Base-by-base conservation (phyloP, 1,140 invertebrate species). In the Anastrepha obliqua region DNA sequence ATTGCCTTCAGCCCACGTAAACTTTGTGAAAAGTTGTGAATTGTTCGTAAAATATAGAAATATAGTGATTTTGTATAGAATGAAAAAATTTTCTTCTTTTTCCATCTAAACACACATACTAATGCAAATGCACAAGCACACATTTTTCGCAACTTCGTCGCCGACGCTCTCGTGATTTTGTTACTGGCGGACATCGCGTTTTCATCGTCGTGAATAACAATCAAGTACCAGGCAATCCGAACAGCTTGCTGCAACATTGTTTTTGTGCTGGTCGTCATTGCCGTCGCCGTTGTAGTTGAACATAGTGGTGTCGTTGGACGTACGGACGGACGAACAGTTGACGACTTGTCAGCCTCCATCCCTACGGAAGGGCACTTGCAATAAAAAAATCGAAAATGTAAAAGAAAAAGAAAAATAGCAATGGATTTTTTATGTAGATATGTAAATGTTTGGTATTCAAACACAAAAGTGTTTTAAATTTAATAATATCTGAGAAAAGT, bases 91-190 rank as follows among this genome's bases (percentile, higher is more conserved):
- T 86, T 86, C 59, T 81, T 81, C 91, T 67, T 67, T 67, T 39
- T 11, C 65, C 65, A 74, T 74, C 3, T 39, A 90, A 89, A 74
- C 70, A 74, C 7, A 47, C 70, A 67, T 39, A 67, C n/a, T 60
- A 39, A 9, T 85, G 20, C 29, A 59, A 15, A 85, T 15, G 9
- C 81, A 85, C 81, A 42, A 2, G 59, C 81, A 59, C 29, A 86
- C 55, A 62, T 86, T 86, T 86, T 86, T 86, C 59, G 17, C 55
- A 81, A 81, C 74, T 81, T 81, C 91, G 89, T 91, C 90, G 91
- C 89, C 90, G 91, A 91, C 85, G 74, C 2, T 20, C 2, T 47
- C 74, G 74, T 81, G 15, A 39, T 15, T 74, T 74, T 81, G 42
- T 81, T 81, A 4, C 74, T 55, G 9, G 47, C 29, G 74, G 11